Percentiles rank a stretch among this genome's conserved stretches.
Evolutionary conservation across 2,797 vertebrate species (phyloP).

Genomic region (Mycteria americana): DNA sequence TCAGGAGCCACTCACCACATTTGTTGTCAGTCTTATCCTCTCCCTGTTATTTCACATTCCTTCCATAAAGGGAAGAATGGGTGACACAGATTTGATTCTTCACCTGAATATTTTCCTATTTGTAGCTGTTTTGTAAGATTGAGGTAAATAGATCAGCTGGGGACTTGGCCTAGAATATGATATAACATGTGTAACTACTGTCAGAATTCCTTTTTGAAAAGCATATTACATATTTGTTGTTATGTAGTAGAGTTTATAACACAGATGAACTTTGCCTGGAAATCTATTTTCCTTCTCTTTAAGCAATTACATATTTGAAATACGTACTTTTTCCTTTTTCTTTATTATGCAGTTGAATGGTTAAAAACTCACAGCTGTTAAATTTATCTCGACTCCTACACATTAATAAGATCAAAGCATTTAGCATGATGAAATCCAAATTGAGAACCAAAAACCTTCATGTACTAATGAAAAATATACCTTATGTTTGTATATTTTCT

Average conservation of each 20-base stretch:
- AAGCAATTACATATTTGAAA: background rate
- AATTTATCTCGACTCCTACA: background rate
- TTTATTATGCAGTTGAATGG: background rate
- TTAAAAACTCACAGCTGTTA: background rate
- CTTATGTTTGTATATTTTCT: conserved; percentile 38
- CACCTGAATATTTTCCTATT: background rate
- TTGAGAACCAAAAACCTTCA: background rate
- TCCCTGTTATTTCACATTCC: background rate
- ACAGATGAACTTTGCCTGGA: background rate
- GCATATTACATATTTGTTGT: background rate
- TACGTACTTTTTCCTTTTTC: background rate
- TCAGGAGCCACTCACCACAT: background rate
- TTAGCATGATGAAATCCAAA: background rate
- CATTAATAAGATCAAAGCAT: background rate
- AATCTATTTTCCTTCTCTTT: background rate
- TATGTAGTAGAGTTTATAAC: background rate
- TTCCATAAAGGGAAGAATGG: background rate
- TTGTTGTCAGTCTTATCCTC: background rate
- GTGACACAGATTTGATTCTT: background rate
- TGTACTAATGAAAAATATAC: conserved; percentile 7
- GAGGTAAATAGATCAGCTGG: background rate
- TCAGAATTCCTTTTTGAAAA: background rate
- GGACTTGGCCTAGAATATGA: background rate
- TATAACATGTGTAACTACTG: background rate
- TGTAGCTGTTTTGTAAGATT: background rate